Evolutionary conservation across 2,888 invertebrate species (phyloP), one percentile per base, ranked within the genome.

Genomic region (Drosophila monieri): DNA sequence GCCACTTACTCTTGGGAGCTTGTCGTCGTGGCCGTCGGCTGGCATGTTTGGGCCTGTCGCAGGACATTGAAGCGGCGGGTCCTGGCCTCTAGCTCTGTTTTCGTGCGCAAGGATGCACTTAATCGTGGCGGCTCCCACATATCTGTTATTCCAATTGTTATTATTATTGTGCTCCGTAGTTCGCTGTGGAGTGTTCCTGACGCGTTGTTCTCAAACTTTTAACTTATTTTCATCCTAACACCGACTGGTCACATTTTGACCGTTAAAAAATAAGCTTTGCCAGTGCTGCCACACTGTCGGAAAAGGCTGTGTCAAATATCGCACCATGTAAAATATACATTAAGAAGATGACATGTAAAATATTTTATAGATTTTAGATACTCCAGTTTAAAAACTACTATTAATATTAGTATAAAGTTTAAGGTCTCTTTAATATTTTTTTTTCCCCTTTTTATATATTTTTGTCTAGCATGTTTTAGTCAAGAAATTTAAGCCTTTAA

Each of bases 81-180:
- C 21, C 87, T 88, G 2, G 92, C 91, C 57, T 92, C 93, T 18
- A 94, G 88, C 59, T 92, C 90, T 1, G 95, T 94, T 80, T 94
- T 94, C 12, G 94, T 94, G 67, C 95, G 92, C 1, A 95, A 89
- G 15, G 94, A 93, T 76, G 95, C 93, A 9, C 95, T 94, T 52
- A 95, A 92, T 53, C 95, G 93, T 67, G 95, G 95, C 64, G 88
- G 83, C 23, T 88, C 88, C 74, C 81, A 88, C 87, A 90, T 86
- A 32, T 41, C 39, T 15, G 9, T 18, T 18, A 18, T 18, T 41
- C 15, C 35, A 35, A 6, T 35, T 35, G n/a, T 35, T 35, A 35
- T 35, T 35, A 14, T 35, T 35, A n/a, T 35, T 35, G n/a, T 35
- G 35, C 35, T 35, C 9, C n/a, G 35, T 4, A 32, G n/a, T 35